Conservation (phyloP, 2,113 vertebrate species). For the Sylvia atricapilla region DNA sequence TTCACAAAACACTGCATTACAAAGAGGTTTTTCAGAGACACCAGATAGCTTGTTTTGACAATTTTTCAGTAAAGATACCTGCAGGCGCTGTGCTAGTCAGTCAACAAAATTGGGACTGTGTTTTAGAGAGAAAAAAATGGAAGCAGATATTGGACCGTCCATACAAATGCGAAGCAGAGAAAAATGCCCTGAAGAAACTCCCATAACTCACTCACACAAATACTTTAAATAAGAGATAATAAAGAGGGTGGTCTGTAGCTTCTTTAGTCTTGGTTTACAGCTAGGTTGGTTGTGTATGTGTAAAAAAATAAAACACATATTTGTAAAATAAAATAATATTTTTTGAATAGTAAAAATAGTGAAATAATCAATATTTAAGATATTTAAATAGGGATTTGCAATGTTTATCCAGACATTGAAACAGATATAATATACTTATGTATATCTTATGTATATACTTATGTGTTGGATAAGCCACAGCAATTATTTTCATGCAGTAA, state of each 20-base stretch:
- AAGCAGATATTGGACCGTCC: not conserved
- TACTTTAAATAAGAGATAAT: not conserved
- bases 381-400: not conserved
- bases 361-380: not conserved
- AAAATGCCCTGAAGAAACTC: not conserved
- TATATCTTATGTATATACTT: not conserved
- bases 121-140: not conserved
- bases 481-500: not conserved
- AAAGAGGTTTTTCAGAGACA: not conserved
- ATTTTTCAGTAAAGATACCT: not conserved
- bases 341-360: not conserved
- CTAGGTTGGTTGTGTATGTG: not conserved
- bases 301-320: not conserved
- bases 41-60: constrained; percentile 12
- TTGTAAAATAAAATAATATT: not conserved
- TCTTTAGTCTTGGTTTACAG: not conserved
- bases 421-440: not conserved
- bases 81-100: not conserved
- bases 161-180: not conserved
- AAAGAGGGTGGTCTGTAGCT: not conserved
- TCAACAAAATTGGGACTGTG: not conserved
- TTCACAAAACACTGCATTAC: not conserved
- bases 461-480: not conserved
- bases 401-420: not conserved
- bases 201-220: not conserved